Evolutionary conservation across 2,888 invertebrate genomes (phyloP).

Genomic region (Pilophorus perplexus): DNA sequence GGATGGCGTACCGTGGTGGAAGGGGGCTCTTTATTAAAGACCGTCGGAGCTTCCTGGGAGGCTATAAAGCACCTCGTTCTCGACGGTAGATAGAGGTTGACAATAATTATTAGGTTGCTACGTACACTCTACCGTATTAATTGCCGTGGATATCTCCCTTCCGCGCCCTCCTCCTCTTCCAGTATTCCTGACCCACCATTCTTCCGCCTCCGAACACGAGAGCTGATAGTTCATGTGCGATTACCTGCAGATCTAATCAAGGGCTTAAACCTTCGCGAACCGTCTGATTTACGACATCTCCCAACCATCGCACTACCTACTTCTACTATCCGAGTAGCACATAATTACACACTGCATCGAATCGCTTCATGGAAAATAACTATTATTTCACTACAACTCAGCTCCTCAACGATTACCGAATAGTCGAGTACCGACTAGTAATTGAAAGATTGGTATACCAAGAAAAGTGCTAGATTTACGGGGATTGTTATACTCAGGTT

Average conservation of each 20-base stretch:
- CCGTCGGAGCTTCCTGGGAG: constrained; percentile 27
- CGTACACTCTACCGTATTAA: constrained; percentile 31
- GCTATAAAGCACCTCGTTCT: constrained; percentile 22
- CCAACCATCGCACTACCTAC: not conserved
- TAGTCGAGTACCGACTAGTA: no score
- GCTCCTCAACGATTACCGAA: no score
- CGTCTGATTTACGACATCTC: constrained; percentile 24
- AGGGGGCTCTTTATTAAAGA: constrained; percentile 32
- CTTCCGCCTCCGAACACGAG: not conserved
- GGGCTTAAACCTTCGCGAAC: constrained; percentile 26
- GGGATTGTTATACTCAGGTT: no score
- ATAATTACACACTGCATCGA: constrained; percentile 9
- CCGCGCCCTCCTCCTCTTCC: not conserved
- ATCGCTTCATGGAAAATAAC: not conserved
- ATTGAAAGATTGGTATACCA: no score
- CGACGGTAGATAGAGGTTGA: constrained; percentile 32
- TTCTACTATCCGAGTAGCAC: not conserved
- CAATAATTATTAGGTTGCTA: constrained; percentile 38
- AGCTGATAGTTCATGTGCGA: constrained; percentile 39
- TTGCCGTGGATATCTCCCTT: constrained; percentile 36
- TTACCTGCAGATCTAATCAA: constrained; percentile 40
- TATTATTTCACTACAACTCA: no score
- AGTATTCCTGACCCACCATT: no score
- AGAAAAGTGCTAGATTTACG: no score
- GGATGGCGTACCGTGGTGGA: not conserved